Conservation (phyloP, 2,888 invertebrate genomes). For the Sinhomidia bicolor region DNA sequence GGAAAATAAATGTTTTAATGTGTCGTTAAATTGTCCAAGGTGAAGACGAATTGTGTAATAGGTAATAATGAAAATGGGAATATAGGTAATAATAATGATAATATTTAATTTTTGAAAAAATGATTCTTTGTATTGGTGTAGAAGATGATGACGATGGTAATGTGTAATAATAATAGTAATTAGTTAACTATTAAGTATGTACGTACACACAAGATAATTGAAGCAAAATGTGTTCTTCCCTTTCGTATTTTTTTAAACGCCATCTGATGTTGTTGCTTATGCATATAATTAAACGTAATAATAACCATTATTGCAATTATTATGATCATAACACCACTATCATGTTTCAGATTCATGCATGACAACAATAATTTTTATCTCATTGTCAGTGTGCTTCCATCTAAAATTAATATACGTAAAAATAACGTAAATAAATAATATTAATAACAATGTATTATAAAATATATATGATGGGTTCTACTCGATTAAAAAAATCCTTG, state of each 20-base stretch:
- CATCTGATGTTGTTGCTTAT: conserved; percentile 15
- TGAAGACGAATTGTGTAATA: too few relatives aligned
- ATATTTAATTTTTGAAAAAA: not conserved
- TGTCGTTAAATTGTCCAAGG: too few relatives aligned
- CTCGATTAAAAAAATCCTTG: not conserved
- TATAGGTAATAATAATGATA: too few relatives aligned
- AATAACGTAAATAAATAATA: too few relatives aligned
- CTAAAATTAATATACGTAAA: too few relatives aligned
- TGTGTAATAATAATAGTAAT: not conserved
- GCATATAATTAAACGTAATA: conserved; percentile 21
- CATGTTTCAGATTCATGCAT: not conserved
- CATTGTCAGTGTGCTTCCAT: conserved; percentile 32
- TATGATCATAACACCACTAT: conserved; percentile 14
- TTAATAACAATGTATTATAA: too few relatives aligned
- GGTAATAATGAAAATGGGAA: too few relatives aligned
- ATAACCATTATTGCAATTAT: conserved; percentile 3
- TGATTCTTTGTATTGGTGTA: not conserved
- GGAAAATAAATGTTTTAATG: too few relatives aligned
- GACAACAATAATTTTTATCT: not conserved
- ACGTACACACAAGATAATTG: not conserved
- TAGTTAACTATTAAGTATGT: not conserved
- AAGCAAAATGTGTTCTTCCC: conserved; percentile 50
- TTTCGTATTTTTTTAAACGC: conserved; percentile 50
- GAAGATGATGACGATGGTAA: not conserved
- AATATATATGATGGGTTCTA: not conserved